Percentiles rank a stretch among this genome's conserved stretches.
Conservation (phyloP, 2,113 vertebrate genomes). For the Otis tarda region DNA sequence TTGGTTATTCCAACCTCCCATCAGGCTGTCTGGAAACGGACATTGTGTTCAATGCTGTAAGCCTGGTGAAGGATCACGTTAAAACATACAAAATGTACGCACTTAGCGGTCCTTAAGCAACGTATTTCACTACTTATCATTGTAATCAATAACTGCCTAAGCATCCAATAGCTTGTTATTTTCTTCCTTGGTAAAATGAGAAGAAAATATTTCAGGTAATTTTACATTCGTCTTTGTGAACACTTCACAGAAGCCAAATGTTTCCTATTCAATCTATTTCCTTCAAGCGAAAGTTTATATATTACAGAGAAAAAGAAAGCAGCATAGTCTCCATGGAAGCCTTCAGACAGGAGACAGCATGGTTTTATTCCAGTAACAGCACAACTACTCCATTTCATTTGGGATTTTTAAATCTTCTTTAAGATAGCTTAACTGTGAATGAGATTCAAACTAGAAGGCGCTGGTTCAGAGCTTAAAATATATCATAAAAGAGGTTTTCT, state of each 20-base stretch:
- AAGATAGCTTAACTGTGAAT: not conserved
- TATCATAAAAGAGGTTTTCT: not conserved
- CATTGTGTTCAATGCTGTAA: not conserved
- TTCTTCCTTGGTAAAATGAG: not conserved
- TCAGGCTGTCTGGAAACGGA: not conserved
- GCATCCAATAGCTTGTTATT: not conserved
- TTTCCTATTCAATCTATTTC: not conserved
- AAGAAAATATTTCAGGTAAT: not conserved
- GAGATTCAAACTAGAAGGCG: not conserved
- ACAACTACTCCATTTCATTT: not conserved
- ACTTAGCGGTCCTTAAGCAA: not conserved
- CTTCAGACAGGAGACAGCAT: not conserved
- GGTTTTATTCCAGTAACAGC: not conserved
- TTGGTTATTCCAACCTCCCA: not conserved
- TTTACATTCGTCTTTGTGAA: not conserved
- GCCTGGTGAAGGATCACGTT: not conserved
- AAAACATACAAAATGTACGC: not conserved
- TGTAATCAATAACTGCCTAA: not conserved
- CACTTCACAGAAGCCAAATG: not conserved
- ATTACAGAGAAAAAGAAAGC: not conserved
- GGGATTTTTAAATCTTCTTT: not conserved
- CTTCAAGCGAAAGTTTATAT: not conserved
- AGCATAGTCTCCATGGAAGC: not conserved
- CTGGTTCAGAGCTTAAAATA: not conserved
- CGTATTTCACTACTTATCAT: not conserved